Evolutionary conservation across 2,113 vertebrate species (phyloP), one percentile per base, ranked within the genome.

Genomic region (Tamias sibiricus): DNA sequence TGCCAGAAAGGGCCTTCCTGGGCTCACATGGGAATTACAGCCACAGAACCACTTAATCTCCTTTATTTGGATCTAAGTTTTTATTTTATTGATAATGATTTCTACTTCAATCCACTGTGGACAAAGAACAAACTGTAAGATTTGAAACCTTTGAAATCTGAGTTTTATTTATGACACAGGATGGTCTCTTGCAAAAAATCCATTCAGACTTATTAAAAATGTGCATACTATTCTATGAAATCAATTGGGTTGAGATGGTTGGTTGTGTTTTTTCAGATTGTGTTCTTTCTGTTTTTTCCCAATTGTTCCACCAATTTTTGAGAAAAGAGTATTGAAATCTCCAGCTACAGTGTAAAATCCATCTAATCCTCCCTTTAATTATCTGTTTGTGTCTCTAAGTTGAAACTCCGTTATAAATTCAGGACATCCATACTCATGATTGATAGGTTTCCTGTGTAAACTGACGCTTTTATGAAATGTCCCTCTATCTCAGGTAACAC

Each of bases 121-220:
- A 84, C 20, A 42, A 32, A 89, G 26, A 95, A 74, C 32, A 87
- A 86, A 66, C 37, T 57, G 37, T 49, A 54, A 94, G 28, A 96
- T 76, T 77, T 72, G 35, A 44, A 1, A 44, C 37, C n/a, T 93
- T 76, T 77, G 68, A 89, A 91, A 57, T 81, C 2, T 66, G 35
- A 86, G 6, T 85, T 69, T 91, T 52, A 62, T 66, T 75, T 76
- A 89, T 52, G 32, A 81, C 37, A 81, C 32, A 47, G 22, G 26
- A 75, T 68, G 8, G 19, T 40, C 19, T 44, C n/a, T 62, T 37
- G 54, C 54, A 90, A 93, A 87, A 47, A 57, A 83, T 77, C 37
- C 52, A 83, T 8, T 28, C 6, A 1, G 22, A 37, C 28, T 44
- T 77, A 88, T 71, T 72, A 72, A 95, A 95, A 91, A 49, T 35